Percentiles rank a stretch among this genome's conserved stretches.
Evolutionary conservation across 2,797 vertebrate genomes (phyloP).

Genomic region (Phrynocephalus forsythii): DNA sequence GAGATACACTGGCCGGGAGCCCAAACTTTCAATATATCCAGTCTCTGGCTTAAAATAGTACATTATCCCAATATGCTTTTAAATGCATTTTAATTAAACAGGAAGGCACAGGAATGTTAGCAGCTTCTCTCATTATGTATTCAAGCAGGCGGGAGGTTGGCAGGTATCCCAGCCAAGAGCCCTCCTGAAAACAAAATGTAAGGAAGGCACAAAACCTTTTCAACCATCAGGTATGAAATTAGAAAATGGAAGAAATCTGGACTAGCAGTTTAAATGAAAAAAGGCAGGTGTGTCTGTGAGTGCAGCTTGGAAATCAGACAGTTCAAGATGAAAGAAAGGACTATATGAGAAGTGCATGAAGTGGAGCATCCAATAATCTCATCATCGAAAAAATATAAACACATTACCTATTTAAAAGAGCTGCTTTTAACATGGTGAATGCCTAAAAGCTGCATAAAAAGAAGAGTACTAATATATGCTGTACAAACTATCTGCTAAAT

Average conservation of each 20-base stretch:
- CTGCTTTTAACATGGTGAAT: conserved; percentile 30
- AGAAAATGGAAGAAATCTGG: neutral
- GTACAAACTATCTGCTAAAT: neutral
- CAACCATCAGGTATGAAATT: neutral
- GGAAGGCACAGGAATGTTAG: neutral
- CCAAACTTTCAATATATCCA: neutral
- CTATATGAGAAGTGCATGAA: conserved; percentile 4
- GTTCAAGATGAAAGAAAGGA: conserved; percentile 6
- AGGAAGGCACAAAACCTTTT: too few relatives aligned
- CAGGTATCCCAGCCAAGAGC: neutral
- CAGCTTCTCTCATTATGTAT: neutral
- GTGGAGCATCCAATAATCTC: conserved; percentile 11
- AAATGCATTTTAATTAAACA: conserved; percentile 11
- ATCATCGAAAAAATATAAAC: conserved; percentile 25
- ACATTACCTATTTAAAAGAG: conserved; percentile 10
- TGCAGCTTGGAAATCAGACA: neutral
- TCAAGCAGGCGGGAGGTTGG: neutral
- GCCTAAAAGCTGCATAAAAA: conserved; percentile 12
- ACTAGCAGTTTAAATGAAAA: neutral
- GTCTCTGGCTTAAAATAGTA: neutral
- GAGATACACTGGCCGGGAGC: neutral
- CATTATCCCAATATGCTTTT: neutral
- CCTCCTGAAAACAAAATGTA: neutral
- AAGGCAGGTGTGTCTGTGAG: neutral
- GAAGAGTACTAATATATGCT: conserved; percentile 13